Evolutionary conservation across 2,888 invertebrate species (phyloP), one percentile per base, ranked within the genome.

Genomic region (Tanytarsus gracilentus): DNA sequence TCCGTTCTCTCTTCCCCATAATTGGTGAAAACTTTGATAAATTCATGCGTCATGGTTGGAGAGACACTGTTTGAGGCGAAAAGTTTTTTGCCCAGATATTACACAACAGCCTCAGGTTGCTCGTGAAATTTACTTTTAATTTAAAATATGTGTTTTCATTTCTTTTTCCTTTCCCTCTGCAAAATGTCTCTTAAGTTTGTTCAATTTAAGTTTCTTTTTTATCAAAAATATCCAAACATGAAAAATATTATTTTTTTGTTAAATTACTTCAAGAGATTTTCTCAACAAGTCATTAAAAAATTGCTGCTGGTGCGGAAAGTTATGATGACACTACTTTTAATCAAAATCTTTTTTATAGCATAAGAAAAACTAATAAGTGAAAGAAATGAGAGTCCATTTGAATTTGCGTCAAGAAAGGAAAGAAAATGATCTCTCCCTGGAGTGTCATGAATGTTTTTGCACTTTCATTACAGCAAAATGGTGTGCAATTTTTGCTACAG

Each of bases 361-460:
- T 14, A 36, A 11, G 2, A 36, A n/a, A 36, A 16, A 36, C 36
- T n/a, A 36, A 36, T 36, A 16, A 14, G 36, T 36, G 36, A 36
- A 29, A 36, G n/a, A n/a, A n/a, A n/a, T n/a, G n/a, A 44, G 23
- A 44, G 44, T 21, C 44, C 44, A 44, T 44, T 44, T 44, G 44
- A 44, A 44, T 44, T 44, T 44, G 23, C 44, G 11, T 44, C 44
- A 44, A 21, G 8, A 44, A 44, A 44, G 18, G 44, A 21, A 44
- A n/a, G 18, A 18, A 18, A 23, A 44, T 23, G 9, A 18, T 44
- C 11, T 44, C 23, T 44, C 44, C 23, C 44, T 44, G 21, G 44
- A 44, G 44, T 44, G 44, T 44, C 44, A 44, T 44, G 44, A 44
- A 21, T 23, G 23, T 44, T 44, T 40, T 44, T 44, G 44, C 44